Percentiles rank a stretch among this genome's conserved stretches.
Evolutionary conservation across 1,140 invertebrate species (phyloP).

Genomic region (Microvelia longipes): DNA sequence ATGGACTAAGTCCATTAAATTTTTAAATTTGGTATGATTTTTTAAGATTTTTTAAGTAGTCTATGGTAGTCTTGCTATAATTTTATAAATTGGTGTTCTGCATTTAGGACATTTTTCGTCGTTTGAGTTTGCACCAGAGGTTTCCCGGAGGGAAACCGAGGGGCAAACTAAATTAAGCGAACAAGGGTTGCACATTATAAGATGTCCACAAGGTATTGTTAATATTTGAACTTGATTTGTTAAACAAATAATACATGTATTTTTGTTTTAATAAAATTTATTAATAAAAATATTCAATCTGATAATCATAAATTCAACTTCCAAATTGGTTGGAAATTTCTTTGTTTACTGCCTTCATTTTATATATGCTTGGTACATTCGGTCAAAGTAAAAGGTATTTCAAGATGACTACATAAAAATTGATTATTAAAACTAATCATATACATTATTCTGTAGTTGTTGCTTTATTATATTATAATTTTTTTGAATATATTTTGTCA

Average conservation of each 20-base stretch:
- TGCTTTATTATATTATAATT: too few species aligned
- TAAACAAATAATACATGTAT: background rate
- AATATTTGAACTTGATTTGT: background rate
- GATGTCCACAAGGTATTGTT: background rate
- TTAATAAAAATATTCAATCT: too few species aligned
- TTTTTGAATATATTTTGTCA: too few species aligned
- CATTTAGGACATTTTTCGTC: background rate
- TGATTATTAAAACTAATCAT: too few species aligned
- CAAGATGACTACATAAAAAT: too few species aligned
- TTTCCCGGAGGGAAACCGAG: background rate
- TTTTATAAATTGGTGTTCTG: background rate
- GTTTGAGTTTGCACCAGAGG: background rate
- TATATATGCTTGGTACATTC: too few species aligned
- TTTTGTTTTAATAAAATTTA: background rate
- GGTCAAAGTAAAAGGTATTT: too few species aligned
- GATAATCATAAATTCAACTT: too few species aligned
- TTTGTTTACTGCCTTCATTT: too few species aligned
- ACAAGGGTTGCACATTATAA: background rate
- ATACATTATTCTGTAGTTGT: too few species aligned
- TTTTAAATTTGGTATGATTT: background rate
- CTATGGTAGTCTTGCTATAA: background rate
- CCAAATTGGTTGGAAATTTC: too few species aligned
- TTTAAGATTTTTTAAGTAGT: background rate
- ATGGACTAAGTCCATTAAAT: background rate
- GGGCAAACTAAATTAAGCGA: background rate